Percentiles rank a stretch among this genome's conserved stretches.
Conservation (phyloP, 2,888 invertebrate species). For the Hemicrepidius hirtus region DNA sequence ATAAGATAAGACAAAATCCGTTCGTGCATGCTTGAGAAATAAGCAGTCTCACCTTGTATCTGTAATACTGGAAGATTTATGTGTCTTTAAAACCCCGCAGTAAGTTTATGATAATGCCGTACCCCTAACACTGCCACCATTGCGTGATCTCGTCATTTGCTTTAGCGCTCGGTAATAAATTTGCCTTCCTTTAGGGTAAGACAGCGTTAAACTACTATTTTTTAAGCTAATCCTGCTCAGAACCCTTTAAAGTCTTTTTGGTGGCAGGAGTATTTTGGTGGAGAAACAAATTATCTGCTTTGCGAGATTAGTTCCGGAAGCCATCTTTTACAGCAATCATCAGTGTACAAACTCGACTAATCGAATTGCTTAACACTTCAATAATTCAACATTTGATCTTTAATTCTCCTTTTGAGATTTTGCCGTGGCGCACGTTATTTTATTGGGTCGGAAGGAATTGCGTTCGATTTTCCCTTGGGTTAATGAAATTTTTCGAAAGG, state of each 20-base stretch:
- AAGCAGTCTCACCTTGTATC: conserved; percentile 18
- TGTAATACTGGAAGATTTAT: conserved; percentile 23
- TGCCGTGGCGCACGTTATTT: conserved; percentile 1
- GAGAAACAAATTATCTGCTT: conserved; percentile 35
- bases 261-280: conserved; percentile 25
- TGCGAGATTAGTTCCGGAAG: conserved; percentile 36
- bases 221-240: conserved; percentile 38
- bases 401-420: conserved; percentile 22
- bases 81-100: conserved; percentile 18
- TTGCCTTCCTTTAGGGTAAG: conserved; percentile 28
- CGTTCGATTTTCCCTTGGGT: neutral
- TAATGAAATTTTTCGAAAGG: conserved; percentile 8
- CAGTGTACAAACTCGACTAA: conserved; percentile 42
- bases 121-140: conserved; percentile 36
- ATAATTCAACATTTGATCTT: conserved; percentile 38
- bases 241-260: conserved; percentile 40
- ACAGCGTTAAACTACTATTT: conserved; percentile 43
- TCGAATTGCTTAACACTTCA: conserved; percentile 39
- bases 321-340: conserved; percentile 42
- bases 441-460: conserved; percentile 9
- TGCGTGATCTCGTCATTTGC: conserved; percentile 39
- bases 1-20: neutral
- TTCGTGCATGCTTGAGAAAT: neutral
- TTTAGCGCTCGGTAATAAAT: conserved; percentile 39
- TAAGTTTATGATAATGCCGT: conserved; percentile 36